phyloP scores from a whole-genome alignment of 2,797 vertebrate genomes.

The Poecilia wingei region DNA sequence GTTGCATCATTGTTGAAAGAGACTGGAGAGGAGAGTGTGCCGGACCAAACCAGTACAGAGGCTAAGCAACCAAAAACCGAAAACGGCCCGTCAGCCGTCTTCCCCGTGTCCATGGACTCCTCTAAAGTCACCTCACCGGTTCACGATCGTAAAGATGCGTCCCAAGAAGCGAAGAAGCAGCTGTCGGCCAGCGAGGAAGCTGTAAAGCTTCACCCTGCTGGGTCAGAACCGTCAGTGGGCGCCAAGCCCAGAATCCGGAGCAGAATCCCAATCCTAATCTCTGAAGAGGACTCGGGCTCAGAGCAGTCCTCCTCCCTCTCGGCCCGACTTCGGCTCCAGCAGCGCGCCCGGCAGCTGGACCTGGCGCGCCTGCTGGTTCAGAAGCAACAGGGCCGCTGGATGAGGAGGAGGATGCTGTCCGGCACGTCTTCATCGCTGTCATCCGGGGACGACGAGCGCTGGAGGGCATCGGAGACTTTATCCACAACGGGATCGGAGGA shows the following conservation, averaged over 20 bases:
- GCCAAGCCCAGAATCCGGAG: slow-evolving; percentile 80
- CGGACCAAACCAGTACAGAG: slow-evolving; percentile 17
- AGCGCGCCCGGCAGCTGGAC: slow-evolving; percentile 84
- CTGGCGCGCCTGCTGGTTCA: slow-evolving; percentile 89
- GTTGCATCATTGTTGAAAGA: slow-evolving; percentile 2
- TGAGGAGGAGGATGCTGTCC: slow-evolving; percentile 84
- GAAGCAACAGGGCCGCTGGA: slow-evolving; percentile 87
- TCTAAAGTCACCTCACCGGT: slow-evolving; percentile 42
- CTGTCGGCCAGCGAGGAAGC: slow-evolving; percentile 46
- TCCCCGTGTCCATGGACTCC: slow-evolving; percentile 39
- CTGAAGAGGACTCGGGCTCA: slow-evolving; percentile 90
- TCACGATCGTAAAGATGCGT: slow-evolving; percentile 28
- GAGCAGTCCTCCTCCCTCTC: slow-evolving; percentile 87
- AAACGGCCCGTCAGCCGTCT: slow-evolving; percentile 29
- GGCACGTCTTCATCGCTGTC: slow-evolving; percentile 90
- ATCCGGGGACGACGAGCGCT: slow-evolving; percentile 86
- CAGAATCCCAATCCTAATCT: slow-evolving; percentile 90
- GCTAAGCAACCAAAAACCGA: slow-evolving; percentile 47
- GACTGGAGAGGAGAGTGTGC: slow-evolving; percentile 12
- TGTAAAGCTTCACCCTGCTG: slow-evolving; percentile 25
- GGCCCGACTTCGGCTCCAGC: slow-evolving; percentile 83
- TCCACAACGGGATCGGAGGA: slow-evolving; percentile 92
- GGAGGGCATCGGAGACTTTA: slow-evolving; percentile 86
- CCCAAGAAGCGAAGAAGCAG: slow-evolving; percentile 31
- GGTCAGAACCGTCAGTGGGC: slow-evolving; percentile 3